Evolutionary conservation across 2,888 invertebrate genomes (phyloP).

Genomic region (Ariolimax columbianus): DNA sequence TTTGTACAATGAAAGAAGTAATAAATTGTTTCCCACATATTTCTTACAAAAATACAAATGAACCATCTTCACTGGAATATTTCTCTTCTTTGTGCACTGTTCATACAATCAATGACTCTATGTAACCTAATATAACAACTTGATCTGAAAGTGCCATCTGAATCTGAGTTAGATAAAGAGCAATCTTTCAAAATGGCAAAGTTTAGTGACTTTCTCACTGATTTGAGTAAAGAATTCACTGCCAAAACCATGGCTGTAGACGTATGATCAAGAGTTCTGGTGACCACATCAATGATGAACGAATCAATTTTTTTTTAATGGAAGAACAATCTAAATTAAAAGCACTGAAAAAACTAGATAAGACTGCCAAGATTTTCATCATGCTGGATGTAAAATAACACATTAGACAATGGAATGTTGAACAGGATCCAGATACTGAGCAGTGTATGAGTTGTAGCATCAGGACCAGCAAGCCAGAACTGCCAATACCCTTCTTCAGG

Average conservation of each 20-base stretch:
- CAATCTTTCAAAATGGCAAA: not conserved
- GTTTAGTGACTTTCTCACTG: not conserved
- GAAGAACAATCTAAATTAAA: not conserved
- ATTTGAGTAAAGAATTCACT: not conserved
- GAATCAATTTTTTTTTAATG: too few relatives aligned
- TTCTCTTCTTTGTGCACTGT: not conserved
- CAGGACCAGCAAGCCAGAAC: too few relatives aligned
- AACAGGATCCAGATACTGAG: too few relatives aligned
- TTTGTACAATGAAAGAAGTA: constrained; percentile 28
- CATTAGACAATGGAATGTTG: too few relatives aligned
- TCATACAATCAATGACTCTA: not conserved
- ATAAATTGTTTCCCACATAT: constrained; percentile 19
- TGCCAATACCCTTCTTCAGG: too few relatives aligned
- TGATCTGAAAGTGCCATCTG: not conserved
- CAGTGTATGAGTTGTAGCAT: too few relatives aligned
- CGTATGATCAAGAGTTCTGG: not conserved
- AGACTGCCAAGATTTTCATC: too few relatives aligned
- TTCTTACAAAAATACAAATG: constrained; percentile 15
- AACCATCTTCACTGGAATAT: not conserved
- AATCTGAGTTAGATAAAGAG: not conserved
- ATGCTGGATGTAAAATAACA: too few relatives aligned
- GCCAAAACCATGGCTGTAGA: not conserved
- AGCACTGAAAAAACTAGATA: not conserved
- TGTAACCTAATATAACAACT: not conserved
- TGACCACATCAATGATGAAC: not conserved